Conservation (phyloP, 2,113 vertebrate genomes). For the Chrysochloris asiatica region DNA sequence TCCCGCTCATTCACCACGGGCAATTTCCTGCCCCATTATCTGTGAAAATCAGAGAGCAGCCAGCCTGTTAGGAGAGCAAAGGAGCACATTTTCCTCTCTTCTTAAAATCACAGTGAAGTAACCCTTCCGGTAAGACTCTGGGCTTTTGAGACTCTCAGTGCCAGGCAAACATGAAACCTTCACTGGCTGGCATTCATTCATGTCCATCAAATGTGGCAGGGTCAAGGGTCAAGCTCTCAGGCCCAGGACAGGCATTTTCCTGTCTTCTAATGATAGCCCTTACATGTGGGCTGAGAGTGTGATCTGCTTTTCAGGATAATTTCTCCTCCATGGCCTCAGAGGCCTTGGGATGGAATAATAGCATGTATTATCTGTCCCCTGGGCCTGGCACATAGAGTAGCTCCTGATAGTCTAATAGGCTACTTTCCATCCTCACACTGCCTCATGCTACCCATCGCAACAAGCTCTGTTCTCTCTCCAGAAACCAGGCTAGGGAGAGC, state of each 20-base stretch:
- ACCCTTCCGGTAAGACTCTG: background rate
- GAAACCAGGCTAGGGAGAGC: background rate
- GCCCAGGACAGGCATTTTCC: background rate
- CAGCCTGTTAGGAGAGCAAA: background rate
- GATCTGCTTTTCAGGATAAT: background rate
- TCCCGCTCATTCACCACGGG: background rate
- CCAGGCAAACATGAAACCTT: background rate
- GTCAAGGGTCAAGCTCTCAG: background rate
- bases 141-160: background rate
- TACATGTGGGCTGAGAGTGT: background rate
- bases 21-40: constrained; percentile 54
- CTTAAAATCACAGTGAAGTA: constrained; percentile 34
- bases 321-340: background rate
- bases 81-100: constrained; percentile 16
- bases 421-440: background rate
- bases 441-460: background rate
- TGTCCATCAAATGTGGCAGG: background rate
- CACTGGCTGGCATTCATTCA: background rate
- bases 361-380: background rate
- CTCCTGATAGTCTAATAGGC: background rate
- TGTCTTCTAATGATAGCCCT: background rate
- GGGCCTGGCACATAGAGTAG: background rate
- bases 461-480: background rate
- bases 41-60: background rate
- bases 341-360: background rate